phyloP scores from a whole-genome alignment of 2,797 vertebrate genomes.

The Hippocampus kuda region DNA sequence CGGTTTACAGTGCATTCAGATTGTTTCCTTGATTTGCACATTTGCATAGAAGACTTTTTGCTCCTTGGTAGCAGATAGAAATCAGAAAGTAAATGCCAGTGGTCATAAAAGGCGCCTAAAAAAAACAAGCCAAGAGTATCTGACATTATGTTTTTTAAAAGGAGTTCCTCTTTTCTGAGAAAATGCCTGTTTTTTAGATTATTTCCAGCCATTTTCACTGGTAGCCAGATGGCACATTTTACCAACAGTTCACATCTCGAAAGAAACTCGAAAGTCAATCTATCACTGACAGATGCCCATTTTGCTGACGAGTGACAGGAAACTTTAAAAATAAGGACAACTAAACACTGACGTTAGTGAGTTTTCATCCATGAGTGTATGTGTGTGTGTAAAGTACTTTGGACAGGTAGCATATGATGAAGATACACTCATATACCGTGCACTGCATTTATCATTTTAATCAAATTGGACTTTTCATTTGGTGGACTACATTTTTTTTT shows the following conservation, averaged over 20 bases:
- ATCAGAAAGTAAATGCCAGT: slow-evolving; percentile 40
- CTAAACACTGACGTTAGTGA: too few relatives aligned
- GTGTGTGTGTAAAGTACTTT: too few relatives aligned
- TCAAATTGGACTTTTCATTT: too few relatives aligned
- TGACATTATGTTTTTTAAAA: slow-evolving; percentile 47
- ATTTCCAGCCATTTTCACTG: slow-evolving; percentile 1
- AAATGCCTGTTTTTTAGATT: slow-evolving; percentile 22
- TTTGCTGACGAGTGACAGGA: too few relatives aligned
- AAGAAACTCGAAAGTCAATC: not conserved
- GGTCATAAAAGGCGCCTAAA: slow-evolving; percentile 31
- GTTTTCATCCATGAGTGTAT: too few relatives aligned
- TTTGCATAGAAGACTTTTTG: slow-evolving; percentile 50
- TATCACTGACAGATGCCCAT: too few relatives aligned
- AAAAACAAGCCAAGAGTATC: slow-evolving; percentile 30
- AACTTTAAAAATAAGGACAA: too few relatives aligned
- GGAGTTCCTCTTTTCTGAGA: slow-evolving; percentile 24
- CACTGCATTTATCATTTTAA: too few relatives aligned
- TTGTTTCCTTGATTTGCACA: slow-evolving; percentile 48
- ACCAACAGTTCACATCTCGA: not conserved
- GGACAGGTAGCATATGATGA: too few relatives aligned
- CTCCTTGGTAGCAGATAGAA: slow-evolving; percentile 40
- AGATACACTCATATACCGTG: too few relatives aligned
- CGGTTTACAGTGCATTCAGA: slow-evolving; percentile 40
- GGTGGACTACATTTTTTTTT: too few relatives aligned
- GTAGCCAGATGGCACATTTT: not conserved